Evolutionary conservation across 1,140 invertebrate genomes (phyloP), one percentile per base, ranked within the genome.

Genomic region (Psilanteris sp.): DNA sequence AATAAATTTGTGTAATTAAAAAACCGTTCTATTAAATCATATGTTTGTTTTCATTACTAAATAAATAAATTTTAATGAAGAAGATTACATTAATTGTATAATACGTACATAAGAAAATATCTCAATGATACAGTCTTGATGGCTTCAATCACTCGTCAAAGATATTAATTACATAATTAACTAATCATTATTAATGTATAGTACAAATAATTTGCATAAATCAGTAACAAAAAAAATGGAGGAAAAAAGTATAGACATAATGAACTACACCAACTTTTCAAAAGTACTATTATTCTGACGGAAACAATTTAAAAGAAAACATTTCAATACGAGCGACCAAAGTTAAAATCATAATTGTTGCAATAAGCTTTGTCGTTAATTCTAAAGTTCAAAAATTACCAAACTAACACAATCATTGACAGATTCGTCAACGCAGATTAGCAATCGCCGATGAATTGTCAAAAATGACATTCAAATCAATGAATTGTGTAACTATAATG

Each of bases 201-300:
- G 2, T 18, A 18, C 10, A 15, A 18, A 37, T 24, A 1, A 43
- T 66, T 66, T 54, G 54, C 61, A 52, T 66, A 66, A 52, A 39
- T 41, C 27, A 44, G 13, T 29, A 26, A 26, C 4, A 41, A 61
- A 10, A 50, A 48, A 16, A 34, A 11, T 15, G n/a, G 11, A 39
- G 11, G 18, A 22, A 9, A 11, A 20, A 20, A 3, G 6, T 20
- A 20, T 20, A 20, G n/a, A n/a, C n/a, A n/a, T n/a, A n/a, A n/a
- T n/a, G n/a, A n/a, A n/a, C n/a, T n/a, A n/a, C n/a, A n/a, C n/a
- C n/a, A n/a, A n/a, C n/a, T n/a, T n/a, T n/a, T n/a, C n/a, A n/a
- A n/a, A n/a, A n/a, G n/a, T n/a, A 20, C 18, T 20, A 11, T 32
- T 18, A n/a, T 20, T 7, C 1, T 18, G 5, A 8, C 15, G 15